Conservation (phyloP, 2,113 vertebrate species). For the Pterocles gutturalis region DNA sequence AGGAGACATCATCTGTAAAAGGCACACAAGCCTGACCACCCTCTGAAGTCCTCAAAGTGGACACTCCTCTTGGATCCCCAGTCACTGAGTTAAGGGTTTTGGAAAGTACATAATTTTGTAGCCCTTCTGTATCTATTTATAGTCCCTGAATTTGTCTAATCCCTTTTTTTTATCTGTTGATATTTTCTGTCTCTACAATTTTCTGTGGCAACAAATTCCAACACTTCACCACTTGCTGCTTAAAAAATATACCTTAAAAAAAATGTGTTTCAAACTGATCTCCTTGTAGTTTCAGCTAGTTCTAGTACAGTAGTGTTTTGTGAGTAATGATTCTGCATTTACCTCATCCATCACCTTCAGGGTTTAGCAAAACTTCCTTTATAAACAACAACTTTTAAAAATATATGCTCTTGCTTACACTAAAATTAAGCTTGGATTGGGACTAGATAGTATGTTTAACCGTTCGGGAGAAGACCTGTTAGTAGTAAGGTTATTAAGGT, state of each 20-base stretch:
- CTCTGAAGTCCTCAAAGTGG: not conserved
- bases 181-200: not conserved
- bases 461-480: not conserved
- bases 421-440: not conserved
- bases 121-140: not conserved
- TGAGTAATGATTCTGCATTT: not conserved
- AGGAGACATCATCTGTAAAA: not conserved
- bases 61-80: fast-evolving
- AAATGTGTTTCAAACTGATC: not conserved
- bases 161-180: not conserved
- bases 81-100: not conserved
- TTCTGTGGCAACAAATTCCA: not conserved
- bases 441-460: not conserved
- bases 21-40: not conserved
- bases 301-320: not conserved
- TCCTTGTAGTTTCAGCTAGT: not conserved
- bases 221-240: not conserved
- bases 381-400: not conserved
- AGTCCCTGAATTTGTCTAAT: not conserved
- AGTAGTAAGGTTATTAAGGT: not conserved
- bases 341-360: not conserved
- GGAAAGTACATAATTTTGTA: not conserved
- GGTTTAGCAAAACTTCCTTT: not conserved
- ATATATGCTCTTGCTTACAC: not conserved
- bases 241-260: not conserved